Evolutionary conservation across 92 coral and sea anemone species (phyloP).

Genomic region (Anthopleura xanthogrammica): DNA sequence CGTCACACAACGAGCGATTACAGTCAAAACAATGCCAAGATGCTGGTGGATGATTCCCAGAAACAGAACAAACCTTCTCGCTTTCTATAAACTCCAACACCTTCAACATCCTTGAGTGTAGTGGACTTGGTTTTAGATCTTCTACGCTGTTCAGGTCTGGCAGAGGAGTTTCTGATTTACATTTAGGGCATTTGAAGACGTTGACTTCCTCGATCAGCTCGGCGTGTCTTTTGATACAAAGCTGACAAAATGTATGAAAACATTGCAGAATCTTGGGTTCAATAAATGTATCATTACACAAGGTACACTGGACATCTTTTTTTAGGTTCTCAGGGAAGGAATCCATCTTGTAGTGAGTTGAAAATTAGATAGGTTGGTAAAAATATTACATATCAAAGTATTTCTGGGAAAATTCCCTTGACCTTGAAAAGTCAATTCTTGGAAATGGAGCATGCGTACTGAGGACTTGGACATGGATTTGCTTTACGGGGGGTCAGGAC

Average conservation of each 20-base stretch:
- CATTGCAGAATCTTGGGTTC: slow-evolving; percentile 22
- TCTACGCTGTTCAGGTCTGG: slow-evolving; percentile 5
- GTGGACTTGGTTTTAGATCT: slow-evolving; percentile 13
- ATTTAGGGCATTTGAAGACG: slow-evolving; percentile 18
- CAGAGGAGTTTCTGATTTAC: slow-evolving; percentile 6
- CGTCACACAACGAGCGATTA: slow-evolving; percentile 27
- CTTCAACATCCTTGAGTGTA: slow-evolving; percentile 23
- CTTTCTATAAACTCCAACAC: slow-evolving; percentile 11
- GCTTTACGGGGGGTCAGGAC: neutral
- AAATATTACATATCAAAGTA: neutral
- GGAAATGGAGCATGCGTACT: slow-evolving; percentile 4
- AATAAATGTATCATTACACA: slow-evolving; percentile 12
- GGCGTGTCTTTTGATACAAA: slow-evolving; percentile 21
- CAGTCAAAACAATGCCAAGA: slow-evolving; percentile 8
- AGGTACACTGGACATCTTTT: neutral
- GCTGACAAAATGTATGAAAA: slow-evolving; percentile 27
- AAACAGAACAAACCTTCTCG: slow-evolving; percentile 17
- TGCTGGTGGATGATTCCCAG: neutral
- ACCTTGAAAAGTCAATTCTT: neutral
- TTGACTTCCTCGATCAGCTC: neutral
- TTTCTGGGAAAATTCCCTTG: neutral
- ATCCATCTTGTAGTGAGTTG: slow-evolving; percentile 7
- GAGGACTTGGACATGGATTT: neutral
- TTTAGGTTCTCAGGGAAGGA: neutral
- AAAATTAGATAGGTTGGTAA: too few species aligned